Percentiles rank a stretch among this genome's conserved stretches.
These are phyloP conservation scores for Heliconius himera DNA, from an alignment of 1,140 invertebrate species.

Conservation along the genomic window DNA sequence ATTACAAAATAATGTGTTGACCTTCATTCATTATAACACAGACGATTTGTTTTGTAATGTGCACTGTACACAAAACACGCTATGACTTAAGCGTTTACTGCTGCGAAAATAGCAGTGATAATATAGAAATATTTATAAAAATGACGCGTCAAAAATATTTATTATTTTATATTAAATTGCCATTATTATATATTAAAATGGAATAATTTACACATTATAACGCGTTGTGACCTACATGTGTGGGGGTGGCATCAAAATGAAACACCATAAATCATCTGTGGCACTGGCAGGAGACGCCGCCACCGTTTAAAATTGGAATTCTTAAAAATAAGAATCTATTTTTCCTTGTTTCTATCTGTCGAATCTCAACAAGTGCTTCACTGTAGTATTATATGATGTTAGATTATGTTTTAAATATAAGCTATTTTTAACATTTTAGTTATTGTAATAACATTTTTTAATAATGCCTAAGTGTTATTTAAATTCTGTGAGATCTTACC, in stretches of 20 bases:
- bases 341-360: slow-evolving; percentile 60
- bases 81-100: slow-evolving; percentile 11
- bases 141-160: background rate
- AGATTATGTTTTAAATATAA: slow-evolving; percentile 27
- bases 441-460: slow-evolving; percentile 24
- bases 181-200: background rate
- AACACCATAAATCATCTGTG: slow-evolving; percentile 42
- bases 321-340: slow-evolving; percentile 55
- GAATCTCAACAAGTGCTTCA: slow-evolving; percentile 66
- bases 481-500: slow-evolving; percentile 53
- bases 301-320: slow-evolving; percentile 55
- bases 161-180: background rate
- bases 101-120: background rate
- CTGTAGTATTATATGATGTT: slow-evolving; percentile 47
- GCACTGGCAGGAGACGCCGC: slow-evolving; percentile 44
- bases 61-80: background rate
- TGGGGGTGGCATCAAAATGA: slow-evolving; percentile 30
- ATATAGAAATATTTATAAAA: background rate
- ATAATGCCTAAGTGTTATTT: slow-evolving; percentile 69
- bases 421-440: slow-evolving; percentile 14
- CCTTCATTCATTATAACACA: slow-evolving; percentile 14
- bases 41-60: slow-evolving; percentile 14
- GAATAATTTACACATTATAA: background rate
- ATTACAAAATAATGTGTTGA: slow-evolving; percentile 25
- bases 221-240: background rate